Conservation (phyloP, 2,113 vertebrate genomes). For the Myrmecophaga tridactyla region DNA sequence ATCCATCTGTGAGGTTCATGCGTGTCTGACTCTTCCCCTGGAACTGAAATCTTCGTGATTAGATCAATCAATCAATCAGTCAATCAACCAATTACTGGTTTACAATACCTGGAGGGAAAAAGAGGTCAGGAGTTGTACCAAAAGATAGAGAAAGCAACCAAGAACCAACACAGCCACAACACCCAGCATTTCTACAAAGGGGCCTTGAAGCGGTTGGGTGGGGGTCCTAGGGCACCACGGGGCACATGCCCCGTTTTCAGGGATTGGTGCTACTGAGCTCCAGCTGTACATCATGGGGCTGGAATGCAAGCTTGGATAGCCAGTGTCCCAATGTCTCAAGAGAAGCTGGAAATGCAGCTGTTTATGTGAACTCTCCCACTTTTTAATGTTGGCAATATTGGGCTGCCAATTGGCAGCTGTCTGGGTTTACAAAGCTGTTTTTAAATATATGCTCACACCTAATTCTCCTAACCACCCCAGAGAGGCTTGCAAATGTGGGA, state of each 20-base stretch:
- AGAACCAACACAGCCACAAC: not conserved
- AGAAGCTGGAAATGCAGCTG: not conserved
- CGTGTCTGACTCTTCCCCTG: not conserved
- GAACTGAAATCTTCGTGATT: not conserved
- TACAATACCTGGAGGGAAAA: not conserved
- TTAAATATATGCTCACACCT: not conserved
- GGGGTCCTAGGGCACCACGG: not conserved
- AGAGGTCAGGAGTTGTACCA: not conserved
- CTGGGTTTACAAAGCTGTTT: not conserved
- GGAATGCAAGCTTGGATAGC: too few relatives aligned
- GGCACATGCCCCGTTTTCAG: too few relatives aligned
- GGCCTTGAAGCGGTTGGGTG: not conserved
- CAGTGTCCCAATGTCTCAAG: not conserved
- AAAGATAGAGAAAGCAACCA: not conserved
- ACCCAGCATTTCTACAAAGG: not conserved
- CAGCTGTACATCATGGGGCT: too few relatives aligned
- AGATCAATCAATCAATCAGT: not conserved
- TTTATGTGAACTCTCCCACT: not conserved
- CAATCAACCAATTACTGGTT: not conserved
- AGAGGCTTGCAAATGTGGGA: not conserved
- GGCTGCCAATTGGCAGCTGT: not conserved
- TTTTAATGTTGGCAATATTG: not conserved
- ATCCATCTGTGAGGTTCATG: not conserved
- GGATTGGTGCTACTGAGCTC: not conserved
- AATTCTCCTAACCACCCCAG: not conserved